These are phyloP conservation scores for Aleiodes alternator DNA, from an alignment of 2,888 invertebrate species.

Conservation along the genomic window DNA sequence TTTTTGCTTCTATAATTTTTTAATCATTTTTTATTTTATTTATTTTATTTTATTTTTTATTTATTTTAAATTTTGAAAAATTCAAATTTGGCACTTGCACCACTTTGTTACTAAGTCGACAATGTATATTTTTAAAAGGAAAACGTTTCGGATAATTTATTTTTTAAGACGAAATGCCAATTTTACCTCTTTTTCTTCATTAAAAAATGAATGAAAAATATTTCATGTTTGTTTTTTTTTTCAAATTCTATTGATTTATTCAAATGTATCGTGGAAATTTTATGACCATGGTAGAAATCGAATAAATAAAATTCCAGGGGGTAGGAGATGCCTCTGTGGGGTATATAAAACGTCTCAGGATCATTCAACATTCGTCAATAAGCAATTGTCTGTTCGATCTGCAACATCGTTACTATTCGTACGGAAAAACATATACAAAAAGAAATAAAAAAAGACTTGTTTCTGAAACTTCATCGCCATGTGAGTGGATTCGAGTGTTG, in stretches of 20 bases:
- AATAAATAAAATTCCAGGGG: conserved; percentile 4
- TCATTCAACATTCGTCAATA: conserved; percentile 20
- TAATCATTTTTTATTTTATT: too few relatives aligned
- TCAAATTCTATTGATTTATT: neutral
- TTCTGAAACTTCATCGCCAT: conserved; percentile 11
- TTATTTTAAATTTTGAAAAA: too few relatives aligned
- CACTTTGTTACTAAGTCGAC: neutral
- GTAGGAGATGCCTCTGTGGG: conserved; percentile 20
- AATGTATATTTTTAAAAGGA: too few relatives aligned
- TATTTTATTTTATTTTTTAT: too few relatives aligned
- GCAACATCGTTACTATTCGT: conserved; percentile 18
- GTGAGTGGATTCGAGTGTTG: neutral
- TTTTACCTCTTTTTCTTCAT: neutral
- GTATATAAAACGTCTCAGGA: conserved; percentile 38
- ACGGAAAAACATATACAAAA: neutral
- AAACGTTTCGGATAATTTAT: neutral
- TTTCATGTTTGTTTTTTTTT: neutral
- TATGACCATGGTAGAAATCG: neutral
- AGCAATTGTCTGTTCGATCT: conserved; percentile 31
- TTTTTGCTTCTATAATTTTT: too few relatives aligned
- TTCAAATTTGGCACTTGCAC: too few relatives aligned
- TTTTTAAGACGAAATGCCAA: neutral
- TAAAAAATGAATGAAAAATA: neutral
- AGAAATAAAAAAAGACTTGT: neutral
- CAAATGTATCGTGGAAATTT: neutral